Evolutionary conservation across 1,140 invertebrate species (phyloP).

Genomic region (Bicyclus anynana): DNA sequence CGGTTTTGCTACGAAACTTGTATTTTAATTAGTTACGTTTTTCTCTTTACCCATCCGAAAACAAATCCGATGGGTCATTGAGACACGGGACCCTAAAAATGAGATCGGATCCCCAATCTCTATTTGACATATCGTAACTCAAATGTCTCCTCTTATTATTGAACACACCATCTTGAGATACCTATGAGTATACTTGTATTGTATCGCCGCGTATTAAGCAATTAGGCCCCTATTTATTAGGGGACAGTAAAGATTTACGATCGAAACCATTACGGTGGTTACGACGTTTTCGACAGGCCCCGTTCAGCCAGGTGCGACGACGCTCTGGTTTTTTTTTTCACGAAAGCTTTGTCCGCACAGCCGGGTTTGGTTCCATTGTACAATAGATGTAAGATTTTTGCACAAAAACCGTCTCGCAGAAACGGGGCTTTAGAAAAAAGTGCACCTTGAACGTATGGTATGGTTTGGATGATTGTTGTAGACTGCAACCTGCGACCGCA

Average conservation of each 20-base stretch:
- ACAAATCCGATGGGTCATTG: too few relatives aligned
- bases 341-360: slow-evolving; percentile 45
- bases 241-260: slow-evolving; percentile 52
- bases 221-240: slow-evolving; percentile 62
- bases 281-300: slow-evolving; percentile 25
- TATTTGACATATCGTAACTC: slow-evolving; percentile 60
- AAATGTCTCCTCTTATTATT: slow-evolving; percentile 52
- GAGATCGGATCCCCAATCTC: slow-evolving; percentile 38
- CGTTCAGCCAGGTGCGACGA: slow-evolving; percentile 57
- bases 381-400: slow-evolving; percentile 64
- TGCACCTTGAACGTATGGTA: slow-evolving; percentile 31
- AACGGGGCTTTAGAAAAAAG: slow-evolving; percentile 51
- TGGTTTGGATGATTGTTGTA: too few relatives aligned
- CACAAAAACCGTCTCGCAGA: slow-evolving; percentile 65
- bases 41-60: too few relatives aligned
- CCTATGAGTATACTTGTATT: slow-evolving; percentile 27
- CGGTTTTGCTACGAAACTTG: too few relatives aligned
- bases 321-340: slow-evolving; percentile 36
- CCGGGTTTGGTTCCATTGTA: slow-evolving; percentile 57
- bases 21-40: too few relatives aligned
- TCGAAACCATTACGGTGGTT: slow-evolving; percentile 33
- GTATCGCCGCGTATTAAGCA: slow-evolving; percentile 35
- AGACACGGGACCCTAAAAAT: not conserved
- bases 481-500: too few relatives aligned
- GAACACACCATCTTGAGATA: slow-evolving; percentile 37